Conservation (phyloP, 2,113 vertebrate species). For the Myrmophylax atrothorax region DNA sequence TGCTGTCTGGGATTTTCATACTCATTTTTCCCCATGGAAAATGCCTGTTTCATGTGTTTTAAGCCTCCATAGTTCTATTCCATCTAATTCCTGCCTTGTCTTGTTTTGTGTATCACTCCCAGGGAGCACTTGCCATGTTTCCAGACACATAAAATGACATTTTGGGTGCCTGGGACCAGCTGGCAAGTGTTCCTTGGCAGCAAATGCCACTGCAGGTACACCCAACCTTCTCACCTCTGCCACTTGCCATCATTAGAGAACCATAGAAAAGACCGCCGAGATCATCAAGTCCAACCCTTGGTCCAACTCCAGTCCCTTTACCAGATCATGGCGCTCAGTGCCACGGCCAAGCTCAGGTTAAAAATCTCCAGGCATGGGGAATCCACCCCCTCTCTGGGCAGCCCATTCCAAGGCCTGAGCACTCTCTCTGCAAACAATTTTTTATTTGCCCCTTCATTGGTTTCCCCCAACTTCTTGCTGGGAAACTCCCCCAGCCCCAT, state of each 20-base stretch:
- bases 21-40: constrained; percentile 39
- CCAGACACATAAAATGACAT: neutral
- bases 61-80: neutral
- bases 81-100: neutral
- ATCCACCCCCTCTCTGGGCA: too few species aligned
- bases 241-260: neutral
- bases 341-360: too few species aligned
- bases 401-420: too few species aligned
- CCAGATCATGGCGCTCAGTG: too few species aligned
- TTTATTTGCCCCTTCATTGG: neutral
- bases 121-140: neutral
- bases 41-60: neutral
- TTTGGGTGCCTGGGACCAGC: neutral
- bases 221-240: neutral
- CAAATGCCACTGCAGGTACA: neutral
- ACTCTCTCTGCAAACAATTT: too few species aligned
- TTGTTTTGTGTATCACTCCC: neutral
- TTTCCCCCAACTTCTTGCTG: neutral
- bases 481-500: neutral
- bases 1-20: neutral
- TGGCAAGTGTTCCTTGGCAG: neutral
- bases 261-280: too few species aligned
- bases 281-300: too few species aligned
- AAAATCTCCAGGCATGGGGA: too few species aligned
- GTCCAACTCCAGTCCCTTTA: too few species aligned